phyloP scores from a whole-genome alignment of 2,113 vertebrate genomes.

The Procavia capensis region DNA sequence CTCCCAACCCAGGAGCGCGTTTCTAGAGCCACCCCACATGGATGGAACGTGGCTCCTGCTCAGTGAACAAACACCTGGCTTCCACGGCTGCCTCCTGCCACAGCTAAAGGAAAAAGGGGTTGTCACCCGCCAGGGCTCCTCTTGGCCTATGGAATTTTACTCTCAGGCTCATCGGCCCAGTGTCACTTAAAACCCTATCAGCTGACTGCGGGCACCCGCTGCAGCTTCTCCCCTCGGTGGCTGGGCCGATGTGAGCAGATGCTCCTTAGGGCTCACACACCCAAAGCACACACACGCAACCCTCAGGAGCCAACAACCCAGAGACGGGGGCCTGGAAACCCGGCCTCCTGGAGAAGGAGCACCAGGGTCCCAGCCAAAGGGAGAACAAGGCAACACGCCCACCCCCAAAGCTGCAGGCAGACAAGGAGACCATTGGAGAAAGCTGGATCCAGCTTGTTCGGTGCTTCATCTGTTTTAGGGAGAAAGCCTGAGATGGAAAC shows the following conservation, averaged over 20 bases:
- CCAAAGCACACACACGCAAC: not conserved
- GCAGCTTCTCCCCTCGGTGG: too few relatives aligned
- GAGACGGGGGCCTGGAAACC: too few relatives aligned
- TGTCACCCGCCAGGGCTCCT: not conserved
- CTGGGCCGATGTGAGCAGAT: not conserved
- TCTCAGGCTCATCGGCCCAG: not conserved
- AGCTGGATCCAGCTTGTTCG: not conserved
- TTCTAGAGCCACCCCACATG: not conserved
- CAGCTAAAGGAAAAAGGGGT: not conserved
- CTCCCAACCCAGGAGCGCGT: too few relatives aligned
- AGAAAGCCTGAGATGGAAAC: not conserved
- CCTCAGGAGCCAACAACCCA: not conserved
- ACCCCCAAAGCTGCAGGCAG: not conserved
- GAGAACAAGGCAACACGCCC: not conserved
- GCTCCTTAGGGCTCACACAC: not conserved
- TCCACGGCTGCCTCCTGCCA: not conserved
- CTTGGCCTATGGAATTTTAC: fast-evolving
- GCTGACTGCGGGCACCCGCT: not conserved
- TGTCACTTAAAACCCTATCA: not conserved
- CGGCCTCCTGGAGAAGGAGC: not conserved
- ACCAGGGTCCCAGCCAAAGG: not conserved
- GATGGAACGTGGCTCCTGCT: not conserved
- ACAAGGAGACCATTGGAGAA: not conserved
- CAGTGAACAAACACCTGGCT: not conserved
- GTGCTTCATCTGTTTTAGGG: not conserved